phyloP scores from a whole-genome alignment of 1,140 invertebrate species.

The Lysiphlebus fabarum region DNA sequence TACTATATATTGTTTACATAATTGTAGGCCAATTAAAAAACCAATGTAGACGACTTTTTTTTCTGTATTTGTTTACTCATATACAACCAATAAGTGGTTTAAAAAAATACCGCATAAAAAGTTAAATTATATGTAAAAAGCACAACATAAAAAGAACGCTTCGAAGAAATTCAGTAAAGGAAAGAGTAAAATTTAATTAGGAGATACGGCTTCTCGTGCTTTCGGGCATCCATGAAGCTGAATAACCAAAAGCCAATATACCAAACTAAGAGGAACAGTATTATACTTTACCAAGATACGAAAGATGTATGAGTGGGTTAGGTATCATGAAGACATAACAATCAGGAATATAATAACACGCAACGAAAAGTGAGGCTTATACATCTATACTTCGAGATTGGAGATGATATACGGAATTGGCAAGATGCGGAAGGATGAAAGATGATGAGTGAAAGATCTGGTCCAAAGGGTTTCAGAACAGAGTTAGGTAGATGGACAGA shows the following conservation, averaged over 20 bases:
- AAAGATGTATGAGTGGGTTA: slow-evolving; percentile 21
- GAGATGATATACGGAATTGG: background rate
- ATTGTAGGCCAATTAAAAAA: slow-evolving; percentile 9
- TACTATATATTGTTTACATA: slow-evolving; percentile 9
- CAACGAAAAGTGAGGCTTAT: slow-evolving; percentile 39
- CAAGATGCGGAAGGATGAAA: slow-evolving; percentile 41
- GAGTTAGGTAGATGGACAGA: slow-evolving; percentile 11
- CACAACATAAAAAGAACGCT: slow-evolving; percentile 8
- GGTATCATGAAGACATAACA: slow-evolving; percentile 49
- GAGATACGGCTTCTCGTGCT: slow-evolving; percentile 40
- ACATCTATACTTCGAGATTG: slow-evolving; percentile 5
- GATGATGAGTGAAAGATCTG: slow-evolving; percentile 52
- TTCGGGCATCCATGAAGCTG: slow-evolving; percentile 44
- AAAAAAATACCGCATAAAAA: slow-evolving; percentile 48
- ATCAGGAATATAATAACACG: slow-evolving; percentile 52
- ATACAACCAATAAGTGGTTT: slow-evolving; percentile 50
- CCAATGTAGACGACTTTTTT: background rate
- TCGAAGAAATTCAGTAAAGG: slow-evolving; percentile 35
- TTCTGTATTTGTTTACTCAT: slow-evolving; percentile 1
- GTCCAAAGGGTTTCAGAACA: slow-evolving; percentile 27
- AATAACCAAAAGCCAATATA: too few species aligned
- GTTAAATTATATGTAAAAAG: slow-evolving; percentile 13
- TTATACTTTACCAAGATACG: slow-evolving; percentile 17
- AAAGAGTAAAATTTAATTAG: slow-evolving; percentile 54
- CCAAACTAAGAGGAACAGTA: slow-evolving; percentile 8